Evolutionary conservation across 2,797 vertebrate species (phyloP), one percentile per base, ranked within the genome.

Genomic region (Enteromius trimaculatus): DNA sequence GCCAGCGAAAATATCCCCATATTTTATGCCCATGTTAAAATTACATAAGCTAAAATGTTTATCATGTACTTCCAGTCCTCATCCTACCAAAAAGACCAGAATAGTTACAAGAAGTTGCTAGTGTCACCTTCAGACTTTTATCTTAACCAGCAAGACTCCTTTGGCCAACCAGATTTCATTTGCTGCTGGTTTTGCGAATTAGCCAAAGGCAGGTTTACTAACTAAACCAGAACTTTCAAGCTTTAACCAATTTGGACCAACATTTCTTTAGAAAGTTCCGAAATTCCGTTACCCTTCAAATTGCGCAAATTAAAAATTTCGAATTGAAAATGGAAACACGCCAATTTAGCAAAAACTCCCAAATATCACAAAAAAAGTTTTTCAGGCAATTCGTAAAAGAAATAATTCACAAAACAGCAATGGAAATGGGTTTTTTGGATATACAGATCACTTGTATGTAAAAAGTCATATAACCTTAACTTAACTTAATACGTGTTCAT

Each of bases 1-100:
- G 66, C 71, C 11, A 8, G 39, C 71, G 58, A 66, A 79, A 81
- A 77, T 80, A 62, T 74, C 53, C 42, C 53, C 19, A 66, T 84
- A 80, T 82, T 82, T 79, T 51, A 68, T 82, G 81, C 58, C 71
- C 31, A 29, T 74, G 71, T 80, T 80, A 72, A 82, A 80, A 82
- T 82, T 76, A 82, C 70, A 84, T 76, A 44, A 82, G 62, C 74
- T 86, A 78, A 85, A 84, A 77, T 77, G 79, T 55, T 84, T 87
- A 71, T 78, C 70, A 64, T 71, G 69, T 84, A 72, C 29, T 60
- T 29, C 72, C 53, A 10, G 6, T 55, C 31, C 16, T 66, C 3
- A 39, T 23, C 16, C 80, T 9, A 29, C 39, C 19, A 5, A 47
- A 72, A 64, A 37, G 42, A 64, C 29, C 26, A 81, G 39, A 70